Conservation (phyloP, 2,113 vertebrate genomes). For the Triplophysa rosa region DNA sequence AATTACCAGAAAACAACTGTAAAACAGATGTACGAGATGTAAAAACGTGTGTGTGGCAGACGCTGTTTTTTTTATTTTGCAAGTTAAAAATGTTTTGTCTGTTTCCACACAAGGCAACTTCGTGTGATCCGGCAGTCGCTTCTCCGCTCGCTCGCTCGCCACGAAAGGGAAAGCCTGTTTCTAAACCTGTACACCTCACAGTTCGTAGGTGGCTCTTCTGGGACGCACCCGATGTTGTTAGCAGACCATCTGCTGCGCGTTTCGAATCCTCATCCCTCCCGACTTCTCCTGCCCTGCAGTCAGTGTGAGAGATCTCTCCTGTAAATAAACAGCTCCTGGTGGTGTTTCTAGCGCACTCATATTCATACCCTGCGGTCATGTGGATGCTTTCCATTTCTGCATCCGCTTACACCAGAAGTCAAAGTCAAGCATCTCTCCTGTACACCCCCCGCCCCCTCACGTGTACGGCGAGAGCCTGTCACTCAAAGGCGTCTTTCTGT, state of each 20-base stretch:
- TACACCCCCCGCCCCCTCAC: no score
- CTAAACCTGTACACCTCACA: not conserved
- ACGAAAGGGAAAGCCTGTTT: conserved; percentile 4
- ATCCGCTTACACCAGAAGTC: conserved; percentile 11
- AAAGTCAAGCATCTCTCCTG: conserved; percentile 2
- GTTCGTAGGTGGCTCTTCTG: not conserved
- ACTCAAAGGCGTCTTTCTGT: conserved; percentile 31
- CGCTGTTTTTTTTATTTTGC: not conserved
- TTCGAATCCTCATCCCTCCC: not conserved
- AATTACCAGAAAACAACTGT: conserved; percentile 83
- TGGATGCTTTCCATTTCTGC: conserved; percentile 31
- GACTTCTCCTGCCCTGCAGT: not conserved
- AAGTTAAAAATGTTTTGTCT: conserved; percentile 6
- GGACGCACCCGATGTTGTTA: conserved; percentile 39
- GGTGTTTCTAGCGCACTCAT: conserved; percentile 1
- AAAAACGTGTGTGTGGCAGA: conserved; percentile 40
- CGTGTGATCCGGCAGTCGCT: not conserved
- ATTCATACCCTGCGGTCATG: conserved; percentile 35
- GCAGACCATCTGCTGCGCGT: conserved; percentile 19
- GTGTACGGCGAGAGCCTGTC: conserved; percentile 6
- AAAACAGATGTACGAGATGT: conserved; percentile 84
- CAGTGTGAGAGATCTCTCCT: not conserved
- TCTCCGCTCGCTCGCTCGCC: not conserved
- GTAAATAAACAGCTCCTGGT: conserved; percentile 15
- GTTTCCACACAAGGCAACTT: not conserved